These are phyloP conservation scores for Eristalis intricaria DNA, from an alignment of 2,888 invertebrate genomes.

Conservation along the genomic window DNA sequence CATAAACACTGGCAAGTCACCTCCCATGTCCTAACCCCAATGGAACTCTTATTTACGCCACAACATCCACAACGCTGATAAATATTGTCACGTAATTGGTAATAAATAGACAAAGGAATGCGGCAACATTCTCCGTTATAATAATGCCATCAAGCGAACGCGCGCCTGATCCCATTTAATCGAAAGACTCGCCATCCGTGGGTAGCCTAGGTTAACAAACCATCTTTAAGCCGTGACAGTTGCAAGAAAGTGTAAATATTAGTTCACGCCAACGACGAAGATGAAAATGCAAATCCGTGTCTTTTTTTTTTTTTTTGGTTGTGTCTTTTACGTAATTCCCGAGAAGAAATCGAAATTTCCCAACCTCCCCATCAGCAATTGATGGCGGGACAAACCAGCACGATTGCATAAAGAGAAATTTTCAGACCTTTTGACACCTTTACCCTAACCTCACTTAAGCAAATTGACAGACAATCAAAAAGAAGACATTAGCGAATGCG, in stretches of 20 bases:
- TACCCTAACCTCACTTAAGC: slow-evolving; percentile 58
- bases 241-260: slow-evolving; percentile 19
- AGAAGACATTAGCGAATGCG: slow-evolving; percentile 26
- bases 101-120: slow-evolving; percentile 10
- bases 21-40: not conserved
- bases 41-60: not conserved
- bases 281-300: slow-evolving; percentile 29
- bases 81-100: slow-evolving; percentile 18
- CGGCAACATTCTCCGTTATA: not conserved
- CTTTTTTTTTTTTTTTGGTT: slow-evolving; percentile 1
- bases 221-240: not conserved
- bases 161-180: not conserved
- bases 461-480: slow-evolving; percentile 45
- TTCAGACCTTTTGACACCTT: slow-evolving; percentile 62
- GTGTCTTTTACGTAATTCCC: slow-evolving; percentile 44
- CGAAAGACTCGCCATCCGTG: not conserved
- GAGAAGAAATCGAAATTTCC: slow-evolving; percentile 64
- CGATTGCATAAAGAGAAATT: slow-evolving; percentile 65
- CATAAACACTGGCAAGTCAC: not conserved
- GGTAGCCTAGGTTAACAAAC: not conserved
- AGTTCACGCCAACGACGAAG: not conserved
- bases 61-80: not conserved
- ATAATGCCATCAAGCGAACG: not conserved
- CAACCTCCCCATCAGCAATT: slow-evolving; percentile 38
- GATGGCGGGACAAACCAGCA: slow-evolving; percentile 6